Percentiles rank a stretch among this genome's conserved stretches.
Conservation (phyloP, 2,113 vertebrate species). For the Potamarius usumacintae region DNA sequence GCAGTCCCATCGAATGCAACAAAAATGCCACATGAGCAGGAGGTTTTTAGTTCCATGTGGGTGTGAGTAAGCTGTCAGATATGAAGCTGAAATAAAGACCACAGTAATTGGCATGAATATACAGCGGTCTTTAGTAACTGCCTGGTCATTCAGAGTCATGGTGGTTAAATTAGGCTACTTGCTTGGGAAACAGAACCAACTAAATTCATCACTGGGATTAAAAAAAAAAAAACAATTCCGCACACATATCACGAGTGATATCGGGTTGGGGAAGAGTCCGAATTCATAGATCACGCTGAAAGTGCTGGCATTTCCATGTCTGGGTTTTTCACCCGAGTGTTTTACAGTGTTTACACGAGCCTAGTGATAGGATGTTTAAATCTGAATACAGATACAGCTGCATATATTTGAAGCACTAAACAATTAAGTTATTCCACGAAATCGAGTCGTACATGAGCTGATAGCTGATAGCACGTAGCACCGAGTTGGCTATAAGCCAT, state of each 20-base stretch:
- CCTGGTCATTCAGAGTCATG: background rate
- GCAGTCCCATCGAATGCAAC: background rate
- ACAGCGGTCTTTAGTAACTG: background rate
- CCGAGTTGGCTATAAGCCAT: too few species aligned
- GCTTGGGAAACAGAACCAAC: background rate
- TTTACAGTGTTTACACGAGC: background rate
- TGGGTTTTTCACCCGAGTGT: background rate
- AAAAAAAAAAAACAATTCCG: background rate
- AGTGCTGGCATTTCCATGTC: background rate
- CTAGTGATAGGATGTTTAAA: background rate
- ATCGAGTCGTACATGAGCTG: too few species aligned
- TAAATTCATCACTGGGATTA: background rate
- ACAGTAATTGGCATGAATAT: background rate
- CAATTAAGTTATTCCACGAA: too few species aligned
- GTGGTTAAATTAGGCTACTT: background rate
- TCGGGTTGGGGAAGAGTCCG: background rate
- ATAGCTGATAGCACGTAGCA: too few species aligned
- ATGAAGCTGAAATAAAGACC: background rate
- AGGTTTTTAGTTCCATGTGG: background rate
- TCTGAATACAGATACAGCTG: background rate
- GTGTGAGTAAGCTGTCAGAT: background rate
- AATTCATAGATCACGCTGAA: background rate
- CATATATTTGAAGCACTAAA: background rate
- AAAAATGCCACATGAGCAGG: background rate
- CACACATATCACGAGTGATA: background rate